Base-by-base conservation (phyloP, 1,140 invertebrate species). In the Sycobia sp. region DNA sequence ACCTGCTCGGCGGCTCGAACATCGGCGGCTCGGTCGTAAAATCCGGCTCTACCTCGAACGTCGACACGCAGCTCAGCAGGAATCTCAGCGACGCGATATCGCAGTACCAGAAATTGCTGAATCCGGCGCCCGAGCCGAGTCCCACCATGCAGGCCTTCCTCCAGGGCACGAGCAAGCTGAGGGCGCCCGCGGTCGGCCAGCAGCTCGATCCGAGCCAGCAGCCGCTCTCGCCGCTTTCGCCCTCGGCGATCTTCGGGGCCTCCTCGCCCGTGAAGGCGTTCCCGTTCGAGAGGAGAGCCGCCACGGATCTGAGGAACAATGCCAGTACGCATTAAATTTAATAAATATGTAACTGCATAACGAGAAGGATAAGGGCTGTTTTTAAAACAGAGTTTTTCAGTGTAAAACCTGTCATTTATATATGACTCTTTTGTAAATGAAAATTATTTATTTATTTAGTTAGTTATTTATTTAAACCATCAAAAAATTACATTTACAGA, bases 81-180 rank as follows among this genome's bases (percentile, higher is more conserved):
- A 91, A 87, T 46, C 89, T 95, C 65, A 87, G 92, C 36, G 91
- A 90, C 25, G 90, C 89, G 57, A 95, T 95, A 61, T 93, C 92
- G 1, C 92, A 95, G 73, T 90, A 92, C 68, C 93, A 96, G 72
- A 95, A 95, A 71, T 77, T 94, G 60, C 73, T 95, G 34, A 90
- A 93, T 76, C 91, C 92, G 0, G 90, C 92, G 0, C 84, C 89
- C 0, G 86, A 89, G 63, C 88, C 90, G 8, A 90, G 88, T 74
- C 85, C 89, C 2, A 86, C 87, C 18, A 91, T 91, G 89, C 88
- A 90, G 69, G 88, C 87, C 2, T 90, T 91, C 70, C 74, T 89
- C 0, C 83, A 87, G 63, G 82, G 82, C 7, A 79, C 83, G 0
- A 81, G 77, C 16, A 85, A 83, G 49, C 59, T 86, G 5, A 73